These are phyloP conservation scores for Cliona cf. orientalis DNA, from an alignment of 37 sponge, comb jelly and placozoan species.

Conservation along the genomic window DNA sequence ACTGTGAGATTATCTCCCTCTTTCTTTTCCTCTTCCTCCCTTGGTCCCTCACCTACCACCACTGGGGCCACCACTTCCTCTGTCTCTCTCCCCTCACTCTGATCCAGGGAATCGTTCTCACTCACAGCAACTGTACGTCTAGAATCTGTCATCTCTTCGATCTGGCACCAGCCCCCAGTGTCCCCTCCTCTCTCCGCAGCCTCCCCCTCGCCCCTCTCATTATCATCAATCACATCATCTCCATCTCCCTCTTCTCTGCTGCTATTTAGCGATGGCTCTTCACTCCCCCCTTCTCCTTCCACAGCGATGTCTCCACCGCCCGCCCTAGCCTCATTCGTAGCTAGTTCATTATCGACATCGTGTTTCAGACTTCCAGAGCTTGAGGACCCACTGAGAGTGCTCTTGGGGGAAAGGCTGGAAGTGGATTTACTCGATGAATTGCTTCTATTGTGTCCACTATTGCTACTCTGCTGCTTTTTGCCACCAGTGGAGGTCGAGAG, in stretches of 20 bases:
- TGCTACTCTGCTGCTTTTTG: neutral
- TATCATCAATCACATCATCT: neutral
- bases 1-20: too few relatives aligned
- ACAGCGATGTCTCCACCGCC: neutral
- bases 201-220: neutral
- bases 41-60: neutral
- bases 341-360: neutral
- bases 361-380: constrained; percentile 30
- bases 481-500: too few relatives aligned
- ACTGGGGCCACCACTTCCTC: neutral
- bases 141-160: neutral
- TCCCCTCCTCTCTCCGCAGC: neutral
- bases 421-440: constrained; percentile 16
- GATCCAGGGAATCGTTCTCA: too few relatives aligned
- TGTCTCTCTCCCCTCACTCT: too few relatives aligned
- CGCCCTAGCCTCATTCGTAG: neutral
- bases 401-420: constrained; percentile 29
- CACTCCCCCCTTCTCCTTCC: constrained; percentile 9
- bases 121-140: too few relatives aligned
- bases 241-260: neutral
- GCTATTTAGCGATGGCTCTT: neutral
- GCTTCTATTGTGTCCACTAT: neutral
- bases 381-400: constrained; percentile 33
- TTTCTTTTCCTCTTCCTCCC: neutral
- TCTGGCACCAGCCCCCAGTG: neutral